Evolutionary conservation across 2,888 invertebrate species (phyloP), one percentile per base, ranked within the genome.

Genomic region (Ctena decussata): DNA sequence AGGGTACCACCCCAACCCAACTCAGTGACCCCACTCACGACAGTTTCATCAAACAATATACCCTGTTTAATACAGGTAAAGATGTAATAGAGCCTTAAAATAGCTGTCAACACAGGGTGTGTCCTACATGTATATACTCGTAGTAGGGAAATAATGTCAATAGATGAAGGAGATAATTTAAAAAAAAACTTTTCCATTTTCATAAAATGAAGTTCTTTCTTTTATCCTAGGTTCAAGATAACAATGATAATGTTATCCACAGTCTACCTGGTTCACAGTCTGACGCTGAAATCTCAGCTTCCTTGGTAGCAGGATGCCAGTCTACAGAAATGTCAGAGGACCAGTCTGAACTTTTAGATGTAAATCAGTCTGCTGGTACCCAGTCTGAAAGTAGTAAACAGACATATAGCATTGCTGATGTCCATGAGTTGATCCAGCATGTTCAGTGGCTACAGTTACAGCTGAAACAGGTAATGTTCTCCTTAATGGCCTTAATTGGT

Each of bases 401-500:
- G 49, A 70, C 41, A 27, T 72, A 75, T 60, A 74, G 84, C 71
- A 77, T 91, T 8, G 81, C 87, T 41, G 89, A 87, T 18, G 80
- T 94, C 27, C 92, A 92, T 84, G 85, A 87, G 37, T 85, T 89
- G 73, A 11, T 77, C 15, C 89, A 93, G 49, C 93, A 95, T 82
- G 94, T 95, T n/a, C 93, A 92, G 69, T 84, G 90, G 71, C 90
- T 95, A 30, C 94, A 95, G 79, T 75, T 86, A 18, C 95, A 95
- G 77, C 91, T 95, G 0, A 91, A 91, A 79, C 92, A 94, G 93
- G 95, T 94, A 71, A 46, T 15, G 11, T 21, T 46, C 46, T 41
- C 46, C 21, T 46, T 46, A 3, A 15, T 46, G 46, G 18, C 8
- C 46, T 3, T n/a, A n/a, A n/a, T n/a, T n/a, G n/a, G n/a, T n/a